A percentile compares a stretch with the other conserved stretches of the same genome.
phyloP scores from a whole-genome alignment of 2,888 invertebrate species.

The Ormia ochracea region DNA sequence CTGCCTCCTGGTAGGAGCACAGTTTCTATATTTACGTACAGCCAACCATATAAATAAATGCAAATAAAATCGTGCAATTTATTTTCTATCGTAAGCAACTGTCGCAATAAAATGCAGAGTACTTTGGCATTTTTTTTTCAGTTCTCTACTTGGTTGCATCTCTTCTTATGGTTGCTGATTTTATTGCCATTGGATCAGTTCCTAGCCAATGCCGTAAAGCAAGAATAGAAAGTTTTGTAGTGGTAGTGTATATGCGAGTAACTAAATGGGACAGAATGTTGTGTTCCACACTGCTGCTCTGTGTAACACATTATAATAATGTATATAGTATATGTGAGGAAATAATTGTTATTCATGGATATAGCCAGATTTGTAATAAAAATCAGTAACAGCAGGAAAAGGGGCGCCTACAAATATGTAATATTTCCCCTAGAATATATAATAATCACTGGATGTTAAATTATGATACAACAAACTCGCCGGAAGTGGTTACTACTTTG shows the following conservation, averaged over 20 bases:
- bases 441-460: too few species aligned
- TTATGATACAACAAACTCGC: too few species aligned
- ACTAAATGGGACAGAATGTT: constrained; percentile 6
- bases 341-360: background rate
- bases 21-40: constrained; percentile 12
- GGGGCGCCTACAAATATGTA: too few species aligned
- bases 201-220: constrained; percentile 7
- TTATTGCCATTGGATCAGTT: constrained; percentile 6
- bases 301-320: constrained; percentile 35
- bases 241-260: background rate
- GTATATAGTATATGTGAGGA: constrained; percentile 25
- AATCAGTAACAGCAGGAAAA: background rate
- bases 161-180: constrained; percentile 9
- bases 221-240: background rate
- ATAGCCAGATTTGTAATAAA: background rate
- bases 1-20: too few species aligned
- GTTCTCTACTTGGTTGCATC: background rate
- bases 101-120: constrained; percentile 65
- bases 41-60: constrained; percentile 55
- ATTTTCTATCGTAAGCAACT: constrained; percentile 65
- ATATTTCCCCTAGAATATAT: background rate
- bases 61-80: constrained; percentile 67
- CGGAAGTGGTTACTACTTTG: too few species aligned
- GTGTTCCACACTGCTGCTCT: constrained; percentile 23
- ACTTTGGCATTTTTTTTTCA: constrained; percentile 15